These are phyloP conservation scores for Morone saxatilis DNA, from an alignment of 2,113 vertebrate genomes.

Conservation along the genomic window DNA sequence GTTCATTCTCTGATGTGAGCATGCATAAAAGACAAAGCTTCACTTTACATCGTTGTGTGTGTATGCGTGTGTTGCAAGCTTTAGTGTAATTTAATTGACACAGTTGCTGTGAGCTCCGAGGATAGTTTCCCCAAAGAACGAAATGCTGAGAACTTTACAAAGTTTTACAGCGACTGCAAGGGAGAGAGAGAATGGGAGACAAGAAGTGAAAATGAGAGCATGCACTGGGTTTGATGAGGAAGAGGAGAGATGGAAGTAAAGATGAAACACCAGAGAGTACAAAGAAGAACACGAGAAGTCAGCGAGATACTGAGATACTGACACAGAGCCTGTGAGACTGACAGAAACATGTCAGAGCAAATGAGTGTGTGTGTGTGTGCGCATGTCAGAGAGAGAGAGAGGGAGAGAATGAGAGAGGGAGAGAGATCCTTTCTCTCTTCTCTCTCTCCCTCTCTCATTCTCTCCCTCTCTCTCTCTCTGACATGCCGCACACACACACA, in stretches of 20 bases:
- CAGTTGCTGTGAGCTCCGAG: conserved; percentile 1
- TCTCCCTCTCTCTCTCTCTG: background rate
- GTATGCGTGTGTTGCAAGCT: conserved; percentile 8
- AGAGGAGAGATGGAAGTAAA: conserved; percentile 43
- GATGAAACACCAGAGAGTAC: conserved; percentile 60
- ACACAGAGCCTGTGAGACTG: conserved; percentile 53
- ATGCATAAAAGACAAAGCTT: background rate
- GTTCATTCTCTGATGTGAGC: conserved; percentile 9
- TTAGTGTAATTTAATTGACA: background rate
- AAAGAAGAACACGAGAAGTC: conserved; percentile 59
- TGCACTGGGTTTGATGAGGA: conserved; percentile 37
- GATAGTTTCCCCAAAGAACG: conserved; percentile 19
- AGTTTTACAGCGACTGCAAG: conserved; percentile 13
- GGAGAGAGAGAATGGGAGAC: background rate
- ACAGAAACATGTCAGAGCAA: conserved; percentile 54
- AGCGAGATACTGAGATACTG: conserved; percentile 55
- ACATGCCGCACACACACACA: background rate
- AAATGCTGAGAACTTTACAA: conserved; percentile 42
- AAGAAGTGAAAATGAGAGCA: conserved; percentile 38
- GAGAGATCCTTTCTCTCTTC: background rate
- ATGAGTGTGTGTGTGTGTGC: conserved; percentile 8
- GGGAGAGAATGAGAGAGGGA: background rate
- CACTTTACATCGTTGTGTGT: background rate
- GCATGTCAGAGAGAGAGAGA: background rate
- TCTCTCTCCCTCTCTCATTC: background rate